These are phyloP conservation scores for Phataginus tricuspis DNA, from an alignment of 2,797 vertebrate genomes.

Conservation along the genomic window DNA sequence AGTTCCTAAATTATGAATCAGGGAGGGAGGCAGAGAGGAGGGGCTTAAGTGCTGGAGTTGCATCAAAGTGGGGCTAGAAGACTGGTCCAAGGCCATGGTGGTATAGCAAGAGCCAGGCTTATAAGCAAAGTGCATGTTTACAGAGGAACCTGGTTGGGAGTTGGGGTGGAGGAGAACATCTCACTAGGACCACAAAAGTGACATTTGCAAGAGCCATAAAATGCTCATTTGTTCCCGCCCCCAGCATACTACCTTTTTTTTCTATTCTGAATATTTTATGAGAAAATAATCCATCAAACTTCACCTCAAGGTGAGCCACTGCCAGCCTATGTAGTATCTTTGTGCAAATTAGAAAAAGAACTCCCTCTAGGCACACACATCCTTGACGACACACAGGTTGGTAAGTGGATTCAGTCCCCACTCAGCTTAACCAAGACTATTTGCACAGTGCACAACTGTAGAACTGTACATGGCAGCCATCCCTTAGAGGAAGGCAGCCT, in stretches of 20 bases:
- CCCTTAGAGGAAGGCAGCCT: not conserved
- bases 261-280: constrained; percentile 35
- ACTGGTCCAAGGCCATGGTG: not conserved
- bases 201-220: not conserved
- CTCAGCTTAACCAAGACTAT: not conserved
- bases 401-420: not conserved
- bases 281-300: not conserved
- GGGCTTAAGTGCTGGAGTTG: too few species aligned
- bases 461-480: accelerated
- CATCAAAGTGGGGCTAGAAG: not conserved
- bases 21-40: not conserved
- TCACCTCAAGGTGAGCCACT: not conserved
- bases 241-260: not conserved
- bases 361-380: not conserved
- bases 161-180: not conserved
- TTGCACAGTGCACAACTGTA: not conserved
- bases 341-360: not conserved
- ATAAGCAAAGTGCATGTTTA: not conserved
- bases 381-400: not conserved
- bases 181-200: not conserved
- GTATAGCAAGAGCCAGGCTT: too few species aligned
- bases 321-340: not conserved
- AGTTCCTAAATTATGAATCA: not conserved
- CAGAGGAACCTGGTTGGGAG: not conserved
- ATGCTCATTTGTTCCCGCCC: not conserved